These are phyloP conservation scores for Aselliscus stoliczkanus DNA, from an alignment of 2,797 vertebrate genomes.

Conservation along the genomic window DNA sequence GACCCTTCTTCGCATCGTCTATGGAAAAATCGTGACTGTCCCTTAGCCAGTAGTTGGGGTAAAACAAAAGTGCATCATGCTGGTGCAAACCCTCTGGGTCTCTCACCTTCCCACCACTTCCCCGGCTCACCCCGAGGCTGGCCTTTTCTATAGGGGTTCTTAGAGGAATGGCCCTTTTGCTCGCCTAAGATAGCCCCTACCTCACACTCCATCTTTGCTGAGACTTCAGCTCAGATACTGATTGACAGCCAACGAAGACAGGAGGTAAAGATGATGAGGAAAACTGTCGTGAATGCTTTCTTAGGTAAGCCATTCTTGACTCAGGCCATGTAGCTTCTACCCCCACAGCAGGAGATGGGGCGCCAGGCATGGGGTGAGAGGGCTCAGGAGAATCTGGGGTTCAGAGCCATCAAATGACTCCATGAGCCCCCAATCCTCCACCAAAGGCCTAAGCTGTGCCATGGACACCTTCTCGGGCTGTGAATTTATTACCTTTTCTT, in stretches of 20 bases:
- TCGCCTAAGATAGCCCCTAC: background rate
- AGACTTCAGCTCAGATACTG: background rate
- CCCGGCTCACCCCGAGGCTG: background rate
- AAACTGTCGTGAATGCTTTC: background rate
- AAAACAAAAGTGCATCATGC: background rate
- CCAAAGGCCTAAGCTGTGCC: background rate
- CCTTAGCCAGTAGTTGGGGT: background rate
- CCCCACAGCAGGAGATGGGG: background rate
- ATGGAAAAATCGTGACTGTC: background rate
- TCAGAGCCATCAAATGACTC: background rate
- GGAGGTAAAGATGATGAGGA: background rate
- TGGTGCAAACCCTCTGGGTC: background rate
- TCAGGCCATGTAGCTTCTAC: background rate
- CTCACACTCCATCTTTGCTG: background rate
- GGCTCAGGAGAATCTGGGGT: background rate
- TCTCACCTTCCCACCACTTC: background rate
- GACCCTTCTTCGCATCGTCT: background rate
- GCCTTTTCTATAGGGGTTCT: background rate
- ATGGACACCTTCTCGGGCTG: background rate
- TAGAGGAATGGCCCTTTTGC: background rate
- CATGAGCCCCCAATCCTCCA: background rate
- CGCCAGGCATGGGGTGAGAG: background rate
- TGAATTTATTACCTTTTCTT: background rate
- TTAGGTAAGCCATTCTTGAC: background rate
- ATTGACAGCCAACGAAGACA: background rate